Base-by-base conservation (phyloP, 2,888 invertebrate species). In the Cordilura impudica region DNA sequence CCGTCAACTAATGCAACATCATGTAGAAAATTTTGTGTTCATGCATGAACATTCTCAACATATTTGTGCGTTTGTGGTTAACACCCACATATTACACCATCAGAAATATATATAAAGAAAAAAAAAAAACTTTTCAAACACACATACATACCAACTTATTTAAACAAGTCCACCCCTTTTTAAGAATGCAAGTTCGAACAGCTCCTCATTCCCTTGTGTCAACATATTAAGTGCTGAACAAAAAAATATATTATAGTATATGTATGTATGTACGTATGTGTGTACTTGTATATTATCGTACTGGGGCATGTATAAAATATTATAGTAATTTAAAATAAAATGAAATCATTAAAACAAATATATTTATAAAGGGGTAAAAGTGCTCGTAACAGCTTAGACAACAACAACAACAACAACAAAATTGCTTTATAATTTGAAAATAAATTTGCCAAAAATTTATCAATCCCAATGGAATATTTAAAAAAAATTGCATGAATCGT, bases 141-240 rank as follows among this genome's bases (percentile, higher is more conserved):
- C 5, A 43, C 1, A 1, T 23, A 26, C 26, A 26, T 23, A 23
- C n/a, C 4, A 10, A 21, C 19, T 7, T 12, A 39, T 1, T 39
- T 21, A 14, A 5, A 12, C 23, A 23, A n/a, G 12, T n/a, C 12
- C 12, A 35, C 58, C n/a, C 10, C n/a, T 43, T 43, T 56, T 43
- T 2, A 1, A 3, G 58, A 6, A 39, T 39, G n/a, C 35, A 8
- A 23, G 6, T 45, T 23, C 5, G 19, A 35, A 65, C 14, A 70
- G 61, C n/a, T 56, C 29, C 12, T 19, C 16, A 29, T 29, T 67
- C 72, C 56, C 72, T 43, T 47, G 61, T 56, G 61, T 72, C 72
- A 72, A 67, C 61, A 72, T 58, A 69, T 67, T 72, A 63, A 72
- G 61, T 72, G 45, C 7, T 47, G 29, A 54, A 35, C 18, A 35